Evolutionary conservation across 64 coral and sea anemone genomes (phyloP).

Genomic region (Trachythela sp.): DNA sequence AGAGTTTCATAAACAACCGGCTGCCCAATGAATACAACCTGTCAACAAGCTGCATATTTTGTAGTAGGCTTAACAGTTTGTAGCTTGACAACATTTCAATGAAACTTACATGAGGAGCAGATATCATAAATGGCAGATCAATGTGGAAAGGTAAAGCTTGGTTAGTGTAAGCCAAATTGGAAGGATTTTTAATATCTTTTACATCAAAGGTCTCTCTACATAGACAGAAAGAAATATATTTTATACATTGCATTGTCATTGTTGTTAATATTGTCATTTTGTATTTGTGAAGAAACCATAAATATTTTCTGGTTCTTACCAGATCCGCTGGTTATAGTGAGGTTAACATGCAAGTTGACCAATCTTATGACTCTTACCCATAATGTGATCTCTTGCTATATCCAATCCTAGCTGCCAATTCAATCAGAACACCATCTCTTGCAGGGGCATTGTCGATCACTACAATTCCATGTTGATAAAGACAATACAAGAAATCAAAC

Average conservation of each 20-base stretch:
- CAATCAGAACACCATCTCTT: background rate
- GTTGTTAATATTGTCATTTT: too few relatives aligned
- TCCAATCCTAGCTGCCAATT: background rate
- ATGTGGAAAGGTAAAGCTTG: background rate
- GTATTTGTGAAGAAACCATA: too few relatives aligned
- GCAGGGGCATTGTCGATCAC: background rate
- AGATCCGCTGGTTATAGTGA: too few relatives aligned
- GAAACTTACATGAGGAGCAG: background rate
- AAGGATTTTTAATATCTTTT: background rate
- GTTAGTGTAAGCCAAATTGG: background rate
- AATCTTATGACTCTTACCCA: too few relatives aligned
- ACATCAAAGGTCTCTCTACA: background rate
- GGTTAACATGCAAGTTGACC: too few relatives aligned
- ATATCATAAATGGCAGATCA: background rate
- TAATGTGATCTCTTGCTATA: background rate
- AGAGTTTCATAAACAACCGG: too few relatives aligned
- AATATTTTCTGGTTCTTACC: too few relatives aligned
- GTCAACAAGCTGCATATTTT: too few relatives aligned
- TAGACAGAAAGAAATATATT: background rate
- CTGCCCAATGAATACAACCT: too few relatives aligned
- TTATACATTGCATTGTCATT: too few relatives aligned
- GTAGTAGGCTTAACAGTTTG: too few relatives aligned
- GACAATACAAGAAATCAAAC: slow-evolving; percentile 1
- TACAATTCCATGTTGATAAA: slow-evolving; percentile 4
- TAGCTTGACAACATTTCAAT: too few relatives aligned